Evolutionary conservation across 2,888 invertebrate genomes (phyloP), one percentile per base, ranked within the genome.

Genomic region (Gortyna flavago): DNA sequence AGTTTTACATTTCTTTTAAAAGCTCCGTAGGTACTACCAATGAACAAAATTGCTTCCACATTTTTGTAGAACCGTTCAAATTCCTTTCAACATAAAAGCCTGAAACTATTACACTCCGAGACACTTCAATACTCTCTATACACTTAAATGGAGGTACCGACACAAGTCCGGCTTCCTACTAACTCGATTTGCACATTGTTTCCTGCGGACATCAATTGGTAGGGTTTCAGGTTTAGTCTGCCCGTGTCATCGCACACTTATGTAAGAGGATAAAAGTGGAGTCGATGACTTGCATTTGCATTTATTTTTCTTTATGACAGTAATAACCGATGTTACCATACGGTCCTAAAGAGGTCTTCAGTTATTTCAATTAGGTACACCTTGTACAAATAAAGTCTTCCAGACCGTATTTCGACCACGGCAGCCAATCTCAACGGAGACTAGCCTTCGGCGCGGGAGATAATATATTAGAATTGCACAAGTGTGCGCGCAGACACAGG

Each of bases 181-280:
- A 95, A 95, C 91, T 93, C 93, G 93, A 95, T 95, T 95, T 95
- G 93, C 94, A 88, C 91, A 89, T 85, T 83, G 87, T 90, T 92
- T 93, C 92, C 93, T 90, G 89, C 90, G 89, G 90, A 91, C 90
- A 88, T 78, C 89, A 79, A 89, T 86, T 92, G 81, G 81, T 95
- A 95, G 88, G 95, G 95, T 93, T 95, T 95, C 95, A 85, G 91
- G 89, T 91, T 88, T 90, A 87, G 87, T 73, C 48, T 51, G 81
- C 85, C 62, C 44, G 41, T 88, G 83, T 83, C 75, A 80, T 69
- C 62, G 70, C 75, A 65, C 25, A 69, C n/a, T 72, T 87, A 76
- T 75, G 74, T 87, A 77, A 85, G 73, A 68, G 75, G 8, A 64
- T 79, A 25, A 25, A 9, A 68, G 25, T 48, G 3, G 29, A 79